These are phyloP conservation scores for Xylocampa areola DNA, from an alignment of 2,888 invertebrate genomes.

Conservation along the genomic window DNA sequence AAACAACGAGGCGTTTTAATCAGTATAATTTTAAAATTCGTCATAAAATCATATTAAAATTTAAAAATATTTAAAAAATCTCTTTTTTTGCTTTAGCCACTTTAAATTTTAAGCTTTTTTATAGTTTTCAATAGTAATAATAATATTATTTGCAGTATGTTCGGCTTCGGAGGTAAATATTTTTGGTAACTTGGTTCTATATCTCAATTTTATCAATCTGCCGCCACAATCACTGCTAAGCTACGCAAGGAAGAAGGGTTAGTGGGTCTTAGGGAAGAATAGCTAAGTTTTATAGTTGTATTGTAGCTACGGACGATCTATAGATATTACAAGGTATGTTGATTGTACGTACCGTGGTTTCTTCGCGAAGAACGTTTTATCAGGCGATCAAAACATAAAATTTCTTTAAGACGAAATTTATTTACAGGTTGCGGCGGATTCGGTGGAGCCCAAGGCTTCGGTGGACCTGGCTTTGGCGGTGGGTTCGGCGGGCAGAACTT, in stretches of 20 bases:
- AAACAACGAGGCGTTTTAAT: constrained; percentile 6
- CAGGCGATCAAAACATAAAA: neutral
- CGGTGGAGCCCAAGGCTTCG: constrained; percentile 44
- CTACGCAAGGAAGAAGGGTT: no score
- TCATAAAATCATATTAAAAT: constrained; percentile 49
- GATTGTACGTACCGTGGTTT: no score
- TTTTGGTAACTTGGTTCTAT: neutral
- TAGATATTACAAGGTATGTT: no score
- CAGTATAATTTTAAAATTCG: constrained; percentile 57
- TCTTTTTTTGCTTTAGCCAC: constrained; percentile 22
- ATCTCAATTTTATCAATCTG: neutral
- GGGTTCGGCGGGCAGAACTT: constrained; percentile 40
- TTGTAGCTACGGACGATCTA: no score
- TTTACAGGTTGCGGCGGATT: constrained; percentile 45
- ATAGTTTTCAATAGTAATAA: constrained; percentile 17
- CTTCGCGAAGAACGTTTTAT: no score
- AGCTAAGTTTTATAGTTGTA: no score
- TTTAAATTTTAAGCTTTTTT: constrained; percentile 31
- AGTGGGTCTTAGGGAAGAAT: no score
- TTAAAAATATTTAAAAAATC: constrained; percentile 53
- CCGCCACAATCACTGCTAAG: neutral
- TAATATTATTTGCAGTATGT: constrained; percentile 33
- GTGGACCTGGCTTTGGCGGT: constrained; percentile 45
- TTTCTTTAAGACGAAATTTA: neutral
- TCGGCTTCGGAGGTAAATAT: constrained; percentile 48